phyloP scores from a whole-genome alignment of 2,797 vertebrate genomes.

The Sebastes minor region DNA sequence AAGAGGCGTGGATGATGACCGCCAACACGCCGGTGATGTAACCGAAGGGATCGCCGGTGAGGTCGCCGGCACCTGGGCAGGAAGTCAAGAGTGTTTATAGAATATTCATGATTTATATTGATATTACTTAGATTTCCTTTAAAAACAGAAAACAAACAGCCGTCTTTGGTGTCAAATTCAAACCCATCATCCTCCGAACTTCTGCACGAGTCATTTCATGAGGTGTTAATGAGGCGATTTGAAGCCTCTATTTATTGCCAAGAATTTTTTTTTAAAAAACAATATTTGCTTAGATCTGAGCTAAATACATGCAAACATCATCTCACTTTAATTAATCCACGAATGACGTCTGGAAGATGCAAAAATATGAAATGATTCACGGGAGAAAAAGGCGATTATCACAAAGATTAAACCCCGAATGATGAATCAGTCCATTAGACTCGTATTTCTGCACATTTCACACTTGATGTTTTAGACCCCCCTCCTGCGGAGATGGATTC shows the following conservation, averaged over 20 bases:
- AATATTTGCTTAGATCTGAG: neutral
- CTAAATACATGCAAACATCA: neutral
- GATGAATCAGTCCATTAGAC: slow-evolving; percentile 36
- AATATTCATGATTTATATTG: too few relatives aligned
- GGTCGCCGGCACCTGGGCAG: slow-evolving; percentile 91
- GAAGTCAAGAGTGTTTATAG: neutral
- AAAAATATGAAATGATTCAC: neutral
- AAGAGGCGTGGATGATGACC: slow-evolving; percentile 93
- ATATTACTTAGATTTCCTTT: too few relatives aligned
- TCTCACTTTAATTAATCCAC: neutral
- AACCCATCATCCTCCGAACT: too few relatives aligned
- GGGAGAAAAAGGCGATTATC: slow-evolving; percentile 2
- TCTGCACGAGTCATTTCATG: too few relatives aligned
- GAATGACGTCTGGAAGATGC: neutral
- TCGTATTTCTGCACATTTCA: slow-evolving; percentile 22
- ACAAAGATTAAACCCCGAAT: slow-evolving; percentile 7
- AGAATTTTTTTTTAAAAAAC: neutral
- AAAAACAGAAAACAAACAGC: too few relatives aligned
- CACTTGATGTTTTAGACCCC: neutral
- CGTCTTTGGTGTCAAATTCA: too few relatives aligned
- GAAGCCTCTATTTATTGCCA: neutral
- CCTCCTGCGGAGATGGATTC: slow-evolving; percentile 12
- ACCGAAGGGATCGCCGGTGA: slow-evolving; percentile 93
- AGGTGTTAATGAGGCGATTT: neutral
- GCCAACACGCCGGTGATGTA: slow-evolving; percentile 94